phyloP scores from a whole-genome alignment of 2,888 invertebrate species.

The Cephalotes varians region DNA sequence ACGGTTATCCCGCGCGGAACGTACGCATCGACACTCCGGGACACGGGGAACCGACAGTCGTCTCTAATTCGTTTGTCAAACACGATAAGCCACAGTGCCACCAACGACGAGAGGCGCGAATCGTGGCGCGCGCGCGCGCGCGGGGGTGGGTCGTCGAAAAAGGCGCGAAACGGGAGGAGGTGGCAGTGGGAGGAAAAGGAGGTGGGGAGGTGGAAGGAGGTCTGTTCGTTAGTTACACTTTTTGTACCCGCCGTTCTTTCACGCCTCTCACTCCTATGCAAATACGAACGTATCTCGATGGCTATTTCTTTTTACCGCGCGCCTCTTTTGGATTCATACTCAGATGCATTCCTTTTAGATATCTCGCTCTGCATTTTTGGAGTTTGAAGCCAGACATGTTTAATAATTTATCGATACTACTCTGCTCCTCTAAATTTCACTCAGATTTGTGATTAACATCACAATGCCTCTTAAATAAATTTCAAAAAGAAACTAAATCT shows the following conservation, averaged over 20 bases:
- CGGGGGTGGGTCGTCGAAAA: constrained; percentile 16
- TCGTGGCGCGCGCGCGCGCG: constrained; percentile 6
- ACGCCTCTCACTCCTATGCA: too few species aligned
- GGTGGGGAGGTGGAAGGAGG: background rate
- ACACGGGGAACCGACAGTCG: constrained; percentile 32
- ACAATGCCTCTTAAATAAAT: background rate
- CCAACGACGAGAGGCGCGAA: constrained; percentile 34
- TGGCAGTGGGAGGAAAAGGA: background rate
- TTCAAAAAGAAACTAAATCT: background rate
- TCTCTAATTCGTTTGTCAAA: constrained; percentile 23
- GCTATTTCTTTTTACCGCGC: background rate
- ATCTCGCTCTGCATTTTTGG: too few species aligned
- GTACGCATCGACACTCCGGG: background rate
- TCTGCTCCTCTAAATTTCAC: background rate
- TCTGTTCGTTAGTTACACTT: background rate
- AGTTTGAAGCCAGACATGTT: background rate
- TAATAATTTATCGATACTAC: background rate
- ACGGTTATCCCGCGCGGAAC: background rate
- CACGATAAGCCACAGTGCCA: background rate
- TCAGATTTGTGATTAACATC: background rate
- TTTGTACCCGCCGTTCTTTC: background rate
- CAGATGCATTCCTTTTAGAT: too few species aligned
- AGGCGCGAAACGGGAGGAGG: constrained; percentile 26
- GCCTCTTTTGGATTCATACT: background rate
- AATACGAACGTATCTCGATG: background rate